Conservation (phyloP, 2,797 vertebrate genomes). For the Gymnothorax javanicus region DNA sequence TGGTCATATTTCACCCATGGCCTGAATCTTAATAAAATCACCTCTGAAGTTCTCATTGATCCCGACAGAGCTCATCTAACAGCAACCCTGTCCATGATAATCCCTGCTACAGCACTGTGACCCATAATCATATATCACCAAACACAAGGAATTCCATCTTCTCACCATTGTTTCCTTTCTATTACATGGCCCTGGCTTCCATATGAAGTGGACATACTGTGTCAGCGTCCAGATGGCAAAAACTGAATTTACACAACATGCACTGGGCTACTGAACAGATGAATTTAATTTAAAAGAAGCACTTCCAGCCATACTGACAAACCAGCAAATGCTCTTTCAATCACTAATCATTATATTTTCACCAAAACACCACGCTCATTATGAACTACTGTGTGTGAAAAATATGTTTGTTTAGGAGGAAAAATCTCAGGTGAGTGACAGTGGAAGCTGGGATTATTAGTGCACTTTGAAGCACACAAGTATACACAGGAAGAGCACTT, state of each 20-base stretch:
- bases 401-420: not conserved
- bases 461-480: not conserved
- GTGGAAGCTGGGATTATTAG: not conserved
- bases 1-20: too few species aligned
- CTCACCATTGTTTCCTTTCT: not conserved
- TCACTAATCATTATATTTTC: not conserved
- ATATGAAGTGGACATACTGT: not conserved
- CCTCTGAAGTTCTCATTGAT: not conserved
- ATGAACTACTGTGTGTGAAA: not conserved
- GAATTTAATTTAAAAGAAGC: not conserved
- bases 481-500: not conserved
- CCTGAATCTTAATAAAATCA: too few species aligned
- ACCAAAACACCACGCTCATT: not conserved
- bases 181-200: not conserved
- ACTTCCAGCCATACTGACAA: not conserved
- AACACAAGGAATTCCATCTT: not conserved
- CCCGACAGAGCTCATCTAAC: constrained; percentile 38
- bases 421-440: constrained; percentile 1
- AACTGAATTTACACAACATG: not conserved
- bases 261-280: not conserved
- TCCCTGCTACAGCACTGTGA: constrained; percentile 35
- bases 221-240: not conserved
- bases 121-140: not conserved
- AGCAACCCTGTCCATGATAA: constrained; percentile 44
- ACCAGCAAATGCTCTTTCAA: not conserved